Conservation (phyloP, 2,888 invertebrate genomes). For the Ectemnius continuus region DNA sequence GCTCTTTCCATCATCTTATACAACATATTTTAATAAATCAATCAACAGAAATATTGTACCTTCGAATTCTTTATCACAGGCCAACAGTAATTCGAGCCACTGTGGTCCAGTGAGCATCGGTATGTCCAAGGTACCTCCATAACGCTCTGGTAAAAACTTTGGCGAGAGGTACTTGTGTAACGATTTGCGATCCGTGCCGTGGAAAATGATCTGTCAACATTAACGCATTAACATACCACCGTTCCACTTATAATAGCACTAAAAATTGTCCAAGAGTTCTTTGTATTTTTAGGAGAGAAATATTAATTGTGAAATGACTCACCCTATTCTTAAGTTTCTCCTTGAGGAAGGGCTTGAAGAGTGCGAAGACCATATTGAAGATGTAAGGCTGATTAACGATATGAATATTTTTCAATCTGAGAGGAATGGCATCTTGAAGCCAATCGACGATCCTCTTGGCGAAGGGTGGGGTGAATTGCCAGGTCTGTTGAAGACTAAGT, state of each 20-base stretch:
- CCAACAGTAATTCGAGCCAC: slow-evolving; percentile 86
- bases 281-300: too few relatives aligned
- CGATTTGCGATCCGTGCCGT: slow-evolving; percentile 87
- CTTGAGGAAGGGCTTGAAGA: slow-evolving; percentile 93
- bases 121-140: slow-evolving; percentile 86
- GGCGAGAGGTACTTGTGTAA: slow-evolving; percentile 86
- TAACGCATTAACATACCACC: not conserved
- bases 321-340: slow-evolving; percentile 90
- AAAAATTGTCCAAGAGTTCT: too few relatives aligned
- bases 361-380: slow-evolving; percentile 92
- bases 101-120: slow-evolving; percentile 85
- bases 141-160: slow-evolving; percentile 85
- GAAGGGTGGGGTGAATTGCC: slow-evolving; percentile 92
- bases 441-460: slow-evolving; percentile 92
- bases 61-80: slow-evolving; percentile 86
- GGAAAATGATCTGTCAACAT: slow-evolving; percentile 83
- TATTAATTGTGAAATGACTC: too few relatives aligned
- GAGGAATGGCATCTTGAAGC: slow-evolving; percentile 91
- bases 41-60: slow-evolving; percentile 78
- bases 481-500: slow-evolving; percentile 87
- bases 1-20: not conserved
- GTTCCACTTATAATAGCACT: too few relatives aligned
- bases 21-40: not conserved
- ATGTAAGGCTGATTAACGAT: slow-evolving; percentile 93
- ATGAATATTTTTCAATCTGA: slow-evolving; percentile 92